Evolutionary conservation across 2,113 vertebrate genomes (phyloP).

Genomic region (Neolamprologus hecqui): DNA sequence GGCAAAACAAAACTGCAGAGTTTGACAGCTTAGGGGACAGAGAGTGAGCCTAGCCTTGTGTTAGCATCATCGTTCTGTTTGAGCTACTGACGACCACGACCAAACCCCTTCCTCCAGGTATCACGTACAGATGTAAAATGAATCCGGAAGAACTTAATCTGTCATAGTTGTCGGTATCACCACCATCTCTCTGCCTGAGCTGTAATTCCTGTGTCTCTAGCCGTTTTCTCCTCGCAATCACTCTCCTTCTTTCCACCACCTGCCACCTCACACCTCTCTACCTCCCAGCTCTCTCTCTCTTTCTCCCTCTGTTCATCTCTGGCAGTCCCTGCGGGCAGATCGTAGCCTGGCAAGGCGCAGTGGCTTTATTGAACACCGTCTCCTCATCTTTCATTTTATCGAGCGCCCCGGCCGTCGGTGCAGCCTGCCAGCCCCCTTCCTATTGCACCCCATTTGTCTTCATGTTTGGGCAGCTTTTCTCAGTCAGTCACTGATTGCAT

Average conservation of each 20-base stretch:
- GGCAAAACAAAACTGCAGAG: not conserved
- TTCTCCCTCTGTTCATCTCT: not conserved
- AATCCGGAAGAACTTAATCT: not conserved
- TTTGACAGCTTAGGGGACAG: constrained; percentile 7
- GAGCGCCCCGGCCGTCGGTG: constrained; percentile 10
- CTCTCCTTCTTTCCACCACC: not conserved
- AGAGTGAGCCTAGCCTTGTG: not conserved
- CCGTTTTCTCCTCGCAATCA: not conserved
- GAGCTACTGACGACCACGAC: not conserved
- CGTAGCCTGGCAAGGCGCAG: constrained; percentile 5
- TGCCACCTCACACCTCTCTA: not conserved
- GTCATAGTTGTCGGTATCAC: not conserved
- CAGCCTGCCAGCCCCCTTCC: constrained; percentile 28
- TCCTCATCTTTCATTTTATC: constrained; percentile 49
- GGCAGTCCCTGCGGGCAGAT: constrained; percentile 3
- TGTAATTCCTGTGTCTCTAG: not conserved
- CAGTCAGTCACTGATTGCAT: not conserved
- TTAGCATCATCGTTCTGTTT: not conserved
- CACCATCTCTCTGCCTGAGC: not conserved
- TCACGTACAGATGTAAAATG: constrained; percentile 1
- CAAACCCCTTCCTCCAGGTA: not conserved
- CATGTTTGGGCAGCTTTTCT: constrained; percentile 38
- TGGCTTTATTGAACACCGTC: constrained; percentile 42
- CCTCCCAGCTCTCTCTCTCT: not conserved
- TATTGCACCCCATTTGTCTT: constrained; percentile 54